Evolutionary conservation across 2,888 invertebrate species (phyloP), one percentile per base, ranked within the genome.

Genomic region (Drosophila multiciliata): DNA sequence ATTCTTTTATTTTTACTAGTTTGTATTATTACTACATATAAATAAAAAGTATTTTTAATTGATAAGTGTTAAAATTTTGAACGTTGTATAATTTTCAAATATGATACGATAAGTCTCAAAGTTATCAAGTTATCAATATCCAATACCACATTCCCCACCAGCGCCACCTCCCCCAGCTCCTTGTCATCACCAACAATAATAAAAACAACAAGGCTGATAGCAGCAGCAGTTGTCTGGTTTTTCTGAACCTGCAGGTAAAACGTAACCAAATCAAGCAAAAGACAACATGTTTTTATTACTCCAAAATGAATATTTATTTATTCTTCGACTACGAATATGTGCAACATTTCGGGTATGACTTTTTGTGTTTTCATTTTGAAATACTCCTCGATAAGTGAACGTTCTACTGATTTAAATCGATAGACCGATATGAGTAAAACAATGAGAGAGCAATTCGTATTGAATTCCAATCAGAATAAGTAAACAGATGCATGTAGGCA

Each of bases 1-100:
- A 84, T 89, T 84, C 82, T 72, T 79, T 75, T 81, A 81, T 77
- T 88, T 84, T 61, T 84, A 74, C 67, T 78, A n/a, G 38, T 15
- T 12, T 20, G 15, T 17, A 9, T 36, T 36, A 23, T 11, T 12
- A 32, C 12, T 6, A 5, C 3, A 20, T 20, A 33, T 35, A 15
- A 23, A 45, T 45, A 15, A 4, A 23, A 23, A 7, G 15, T 23
- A 8, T 38, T 38, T 38, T 8, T 8, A 7, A 6, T 38, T 38
- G 38, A 29, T 8, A 17, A 17, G 1, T 29, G 29, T 29, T 29
- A 5, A 29, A 29, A 29, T 29, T 29, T 29, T 29, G 1, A 29
- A 29, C 29, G 29, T 29, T 29, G 29, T 5, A 6, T 1, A 29
- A 29, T 29, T 45, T 45, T 45, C 15, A 45, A 45, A 23, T 45